Percentiles rank a stretch among this genome's conserved stretches.
phyloP scores from a whole-genome alignment of 23 tunicate species.

The Phallusia fumigata region DNA sequence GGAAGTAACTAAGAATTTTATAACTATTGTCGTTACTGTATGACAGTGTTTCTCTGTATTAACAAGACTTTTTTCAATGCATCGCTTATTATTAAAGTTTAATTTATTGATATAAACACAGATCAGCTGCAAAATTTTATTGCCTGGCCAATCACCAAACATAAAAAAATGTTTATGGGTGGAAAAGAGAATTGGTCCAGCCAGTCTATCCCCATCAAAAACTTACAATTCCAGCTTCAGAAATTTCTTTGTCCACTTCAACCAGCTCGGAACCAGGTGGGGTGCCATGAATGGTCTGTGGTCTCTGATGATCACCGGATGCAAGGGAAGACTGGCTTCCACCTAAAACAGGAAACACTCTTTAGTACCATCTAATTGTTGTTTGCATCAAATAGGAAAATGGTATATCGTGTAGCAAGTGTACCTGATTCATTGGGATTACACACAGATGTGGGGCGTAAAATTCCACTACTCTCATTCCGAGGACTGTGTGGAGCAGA shows the following conservation, averaged over 20 bases:
- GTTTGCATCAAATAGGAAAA: too few relatives aligned
- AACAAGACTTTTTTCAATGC: too few relatives aligned
- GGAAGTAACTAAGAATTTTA: too few relatives aligned
- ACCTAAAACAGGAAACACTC: not conserved
- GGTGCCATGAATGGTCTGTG: slow-evolving; percentile 46
- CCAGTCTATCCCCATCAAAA: too few relatives aligned
- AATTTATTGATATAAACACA: too few relatives aligned
- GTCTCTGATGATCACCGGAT: slow-evolving; percentile 37
- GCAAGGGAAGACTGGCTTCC: slow-evolving; percentile 57
- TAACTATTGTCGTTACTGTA: too few relatives aligned
- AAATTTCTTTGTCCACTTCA: not conserved
- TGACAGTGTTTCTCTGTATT: too few relatives aligned
- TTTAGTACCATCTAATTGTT: too few relatives aligned
- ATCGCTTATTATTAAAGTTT: too few relatives aligned
- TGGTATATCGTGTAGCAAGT: too few relatives aligned
- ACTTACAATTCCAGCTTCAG: not conserved
- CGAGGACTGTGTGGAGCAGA: slow-evolving; percentile 14
- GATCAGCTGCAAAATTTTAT: too few relatives aligned
- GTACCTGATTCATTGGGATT: slow-evolving; percentile 64
- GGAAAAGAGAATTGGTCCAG: not conserved
- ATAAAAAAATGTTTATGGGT: not conserved
- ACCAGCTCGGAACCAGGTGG: not conserved
- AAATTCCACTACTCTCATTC: slow-evolving; percentile 6
- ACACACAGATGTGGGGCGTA: slow-evolving; percentile 61
- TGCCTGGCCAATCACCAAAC: too few relatives aligned